Conservation (phyloP, 2,797 vertebrate species). For the Sebastes vulpes region DNA sequence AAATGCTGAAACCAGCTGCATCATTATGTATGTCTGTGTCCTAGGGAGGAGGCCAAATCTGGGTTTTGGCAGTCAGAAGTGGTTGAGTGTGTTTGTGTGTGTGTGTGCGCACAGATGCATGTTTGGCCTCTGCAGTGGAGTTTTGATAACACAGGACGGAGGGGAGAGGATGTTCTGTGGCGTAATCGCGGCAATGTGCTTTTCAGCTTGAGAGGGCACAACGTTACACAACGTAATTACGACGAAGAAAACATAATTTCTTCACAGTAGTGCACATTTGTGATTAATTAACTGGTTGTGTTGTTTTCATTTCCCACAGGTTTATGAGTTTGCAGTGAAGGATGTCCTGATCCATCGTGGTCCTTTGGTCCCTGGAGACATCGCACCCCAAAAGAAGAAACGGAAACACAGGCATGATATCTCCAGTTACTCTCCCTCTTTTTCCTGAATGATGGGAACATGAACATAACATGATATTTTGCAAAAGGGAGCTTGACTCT, state of each 20-base stretch:
- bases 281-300: neutral
- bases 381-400: constrained; percentile 97
- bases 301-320: constrained; percentile 78
- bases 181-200: constrained; percentile 22
- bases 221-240: constrained; percentile 33
- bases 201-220: constrained; percentile 1
- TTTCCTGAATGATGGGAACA: neutral
- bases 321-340: constrained; percentile 97
- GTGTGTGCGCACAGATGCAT: constrained; percentile 6
- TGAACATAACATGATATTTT: neutral
- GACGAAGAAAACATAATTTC: neutral
- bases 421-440: neutral
- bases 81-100: constrained; percentile 7
- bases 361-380: constrained; percentile 92
- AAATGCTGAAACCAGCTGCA: constrained; percentile 75
- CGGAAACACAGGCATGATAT: constrained; percentile 93
- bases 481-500: neutral
- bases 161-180: constrained; percentile 40
- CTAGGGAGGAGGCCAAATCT: constrained; percentile 69
- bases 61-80: constrained; percentile 64
- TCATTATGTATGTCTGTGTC: constrained; percentile 64
- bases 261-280: neutral
- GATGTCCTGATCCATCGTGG: constrained; percentile 93
- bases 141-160: constrained; percentile 41
- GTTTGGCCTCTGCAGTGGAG: constrained; percentile 40